Percentiles rank a stretch among this genome's conserved stretches.
Evolutionary conservation across 2,113 vertebrate genomes (phyloP).

Genomic region (Gallinago media): DNA sequence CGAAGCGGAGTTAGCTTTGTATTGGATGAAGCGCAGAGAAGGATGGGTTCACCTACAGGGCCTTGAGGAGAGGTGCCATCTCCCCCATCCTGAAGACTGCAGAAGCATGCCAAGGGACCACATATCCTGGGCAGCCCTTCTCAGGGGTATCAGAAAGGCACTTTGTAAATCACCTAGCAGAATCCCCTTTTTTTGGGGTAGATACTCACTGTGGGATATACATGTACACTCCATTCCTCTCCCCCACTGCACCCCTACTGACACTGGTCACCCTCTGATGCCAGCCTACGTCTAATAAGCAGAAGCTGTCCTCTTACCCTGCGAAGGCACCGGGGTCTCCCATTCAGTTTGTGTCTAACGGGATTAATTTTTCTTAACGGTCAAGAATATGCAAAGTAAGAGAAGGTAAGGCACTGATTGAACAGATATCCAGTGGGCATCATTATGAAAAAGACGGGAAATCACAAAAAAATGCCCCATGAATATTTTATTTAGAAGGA

Average conservation of each 20-base stretch:
- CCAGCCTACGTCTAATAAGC: background rate
- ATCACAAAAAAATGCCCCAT: background rate
- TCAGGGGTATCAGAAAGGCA: background rate
- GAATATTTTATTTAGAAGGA: conserved; percentile 20
- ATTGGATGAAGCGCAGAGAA: background rate
- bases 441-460: background rate
- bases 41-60: background rate
- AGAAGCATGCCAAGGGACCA: rapidly evolving
- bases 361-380: background rate
- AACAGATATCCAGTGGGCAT: background rate
- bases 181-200: background rate
- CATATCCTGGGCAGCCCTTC: background rate
- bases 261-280: rapidly evolving
- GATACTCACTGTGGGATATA: background rate
- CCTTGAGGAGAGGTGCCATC: rapidly evolving
- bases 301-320: background rate
- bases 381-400: background rate
- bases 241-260: background rate
- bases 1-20: background rate
- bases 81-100: background rate
- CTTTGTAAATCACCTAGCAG: background rate
- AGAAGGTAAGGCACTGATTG: background rate
- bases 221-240: background rate
- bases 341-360: background rate
- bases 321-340: rapidly evolving